Evolutionary conservation across 2,113 vertebrate genomes (phyloP), one percentile per base, ranked within the genome.

Genomic region (Syrmaticus mikado): DNA sequence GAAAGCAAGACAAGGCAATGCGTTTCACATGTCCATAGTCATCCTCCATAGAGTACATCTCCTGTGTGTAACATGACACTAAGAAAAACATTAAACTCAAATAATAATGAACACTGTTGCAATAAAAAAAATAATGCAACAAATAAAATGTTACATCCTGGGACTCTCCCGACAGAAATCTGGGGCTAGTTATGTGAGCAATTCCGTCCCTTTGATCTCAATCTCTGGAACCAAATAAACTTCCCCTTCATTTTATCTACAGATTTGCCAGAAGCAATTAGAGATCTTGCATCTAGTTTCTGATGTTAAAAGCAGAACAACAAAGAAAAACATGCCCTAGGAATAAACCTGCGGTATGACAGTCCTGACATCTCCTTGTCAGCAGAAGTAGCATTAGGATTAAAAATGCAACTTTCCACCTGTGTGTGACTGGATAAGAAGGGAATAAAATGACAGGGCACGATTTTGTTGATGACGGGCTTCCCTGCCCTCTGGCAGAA

Each of bases 51-150:
- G 15, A 60, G 57, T 88, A 84, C 53, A 64, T 20, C 55, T 60
- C 62, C 62, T 46, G 19, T 30, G 27, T 45, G 64, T 34, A 74
- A 41, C 19, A 11, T 0, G 11, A 76, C 30, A 21, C 60, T 60
- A 52, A 85, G 82, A 8, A 12, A 21, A 52, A 32, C 30, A 25
- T 11, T 62, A 81, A 73, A 17, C 57, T 68, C 81, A 15, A 66
- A 45, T 17, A 72, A 61, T 5, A 75, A 65, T 4, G 9, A 85
- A 50, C 46, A 43, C 48, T 32, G 53, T 30, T 65, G 27, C 84
- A 85, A 87, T 88, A 17, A 1, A 60, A 45, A 70, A 77, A 72
- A 95, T 24, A 78, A 95, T 20, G 13, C 21, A 84, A 46, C 46
- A 45, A 84, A 78, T 24, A 52, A 76, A 81, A 43, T 2, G 13